A percentile compares a stretch with the other conserved stretches of the same genome.
phyloP scores from a whole-genome alignment of 2,888 invertebrate genomes.

The Folsomia candida region DNA sequence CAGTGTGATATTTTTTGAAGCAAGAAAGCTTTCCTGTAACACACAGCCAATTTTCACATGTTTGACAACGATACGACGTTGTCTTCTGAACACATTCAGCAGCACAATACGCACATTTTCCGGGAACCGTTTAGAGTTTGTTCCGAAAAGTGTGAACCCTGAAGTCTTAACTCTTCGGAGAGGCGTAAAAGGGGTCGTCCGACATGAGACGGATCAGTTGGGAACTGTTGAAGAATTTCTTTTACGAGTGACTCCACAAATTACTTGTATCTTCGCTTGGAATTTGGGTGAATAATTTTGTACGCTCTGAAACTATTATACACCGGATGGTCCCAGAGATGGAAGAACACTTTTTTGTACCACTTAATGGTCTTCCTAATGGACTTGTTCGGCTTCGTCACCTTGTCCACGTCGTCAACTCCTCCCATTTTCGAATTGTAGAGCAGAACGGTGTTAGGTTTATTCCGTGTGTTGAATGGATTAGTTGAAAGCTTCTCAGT shows the following conservation, averaged over 20 bases:
- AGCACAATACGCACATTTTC: not conserved
- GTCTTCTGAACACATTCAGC: not conserved
- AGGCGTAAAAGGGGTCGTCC: not conserved
- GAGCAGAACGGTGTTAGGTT: conserved; percentile 24
- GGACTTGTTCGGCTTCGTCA: conserved; percentile 2
- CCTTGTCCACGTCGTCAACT: conserved; percentile 26
- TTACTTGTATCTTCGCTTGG: not conserved
- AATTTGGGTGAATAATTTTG: not conserved
- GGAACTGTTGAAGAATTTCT: not conserved
- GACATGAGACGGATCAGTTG: not conserved
- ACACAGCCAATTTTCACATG: not conserved
- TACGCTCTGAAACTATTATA: conserved; percentile 21
- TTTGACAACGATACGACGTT: not conserved
- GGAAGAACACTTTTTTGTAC: conserved; percentile 36
- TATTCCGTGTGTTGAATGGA: conserved; percentile 14
- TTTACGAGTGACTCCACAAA: not conserved
- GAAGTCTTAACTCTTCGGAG: not conserved
- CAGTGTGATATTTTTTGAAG: not conserved
- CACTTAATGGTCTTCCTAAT: conserved; percentile 32
- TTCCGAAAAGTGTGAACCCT: not conserved
- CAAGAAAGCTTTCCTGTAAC: not conserved
- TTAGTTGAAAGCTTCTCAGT: not conserved
- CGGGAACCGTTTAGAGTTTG: not conserved
- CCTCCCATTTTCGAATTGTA: conserved; percentile 36
- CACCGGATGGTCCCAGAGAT: conserved; percentile 20